Evolutionary conservation across 2,888 invertebrate species (phyloP).

Genomic region (Argyra leucocephala): DNA sequence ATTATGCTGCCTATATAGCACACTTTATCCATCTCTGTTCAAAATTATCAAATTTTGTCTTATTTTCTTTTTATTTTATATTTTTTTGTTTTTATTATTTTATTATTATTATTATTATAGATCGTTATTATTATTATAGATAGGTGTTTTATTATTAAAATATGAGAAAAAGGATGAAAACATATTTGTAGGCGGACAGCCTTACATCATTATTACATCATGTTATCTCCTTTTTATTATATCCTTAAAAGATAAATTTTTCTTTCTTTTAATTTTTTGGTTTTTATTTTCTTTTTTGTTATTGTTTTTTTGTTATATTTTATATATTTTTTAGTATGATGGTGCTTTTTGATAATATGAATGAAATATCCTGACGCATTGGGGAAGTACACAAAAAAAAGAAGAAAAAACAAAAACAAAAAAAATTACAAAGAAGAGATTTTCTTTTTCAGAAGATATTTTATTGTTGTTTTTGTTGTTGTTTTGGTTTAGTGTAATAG

Average conservation of each 20-base stretch:
- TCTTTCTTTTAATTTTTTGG: not conserved
- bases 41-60: no score
- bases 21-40: no score
- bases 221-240: not conserved
- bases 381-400: not conserved
- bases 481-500: no score
- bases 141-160: slow-evolving; percentile 6
- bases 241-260: slow-evolving; percentile 1
- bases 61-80: no score
- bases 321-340: not conserved
- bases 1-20: no score
- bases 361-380: not conserved
- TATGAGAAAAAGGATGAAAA: slow-evolving; percentile 1
- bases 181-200: slow-evolving; percentile 6
- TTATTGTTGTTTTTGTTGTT: no score
- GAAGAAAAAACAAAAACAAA: not conserved
- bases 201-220: slow-evolving; percentile 6
- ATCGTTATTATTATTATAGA: slow-evolving; percentile 1
- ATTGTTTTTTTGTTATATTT: not conserved
- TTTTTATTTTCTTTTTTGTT: not conserved
- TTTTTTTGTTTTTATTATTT: not conserved
- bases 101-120: not conserved
- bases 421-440: not conserved
- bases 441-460: no score
- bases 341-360: not conserved